A percentile compares a stretch with the other conserved stretches of the same genome.
Evolutionary conservation across 2,888 invertebrate genomes (phyloP).

Genomic region (Chelonus formosanus): DNA sequence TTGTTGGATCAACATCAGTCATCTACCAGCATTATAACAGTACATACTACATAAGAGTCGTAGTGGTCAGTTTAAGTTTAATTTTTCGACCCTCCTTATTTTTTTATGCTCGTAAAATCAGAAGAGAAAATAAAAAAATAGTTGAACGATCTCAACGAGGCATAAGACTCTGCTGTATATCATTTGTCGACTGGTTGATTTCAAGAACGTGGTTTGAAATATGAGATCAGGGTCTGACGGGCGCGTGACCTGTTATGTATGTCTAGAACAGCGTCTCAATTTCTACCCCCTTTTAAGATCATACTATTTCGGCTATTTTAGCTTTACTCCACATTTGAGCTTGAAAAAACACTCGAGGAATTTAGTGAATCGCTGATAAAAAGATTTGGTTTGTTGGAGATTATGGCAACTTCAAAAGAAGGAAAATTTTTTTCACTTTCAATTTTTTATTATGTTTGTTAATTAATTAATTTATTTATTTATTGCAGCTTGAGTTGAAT

Average conservation of each 20-base stretch:
- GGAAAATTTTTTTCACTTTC: too few species aligned
- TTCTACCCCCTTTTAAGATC: background rate
- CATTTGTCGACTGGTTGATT: slow-evolving; percentile 30
- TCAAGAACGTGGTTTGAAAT: slow-evolving; percentile 26
- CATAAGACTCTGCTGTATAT: slow-evolving; percentile 35
- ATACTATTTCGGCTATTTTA: too few species aligned
- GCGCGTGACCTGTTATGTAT: slow-evolving; percentile 14
- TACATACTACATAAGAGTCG: background rate
- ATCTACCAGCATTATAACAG: slow-evolving; percentile 2
- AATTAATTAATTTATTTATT: too few species aligned
- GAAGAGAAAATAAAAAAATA: slow-evolving; percentile 7
- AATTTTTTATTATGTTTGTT: too few species aligned
- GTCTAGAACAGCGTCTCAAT: background rate
- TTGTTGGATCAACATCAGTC: slow-evolving; percentile 24
- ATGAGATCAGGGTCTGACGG: slow-evolving; percentile 23
- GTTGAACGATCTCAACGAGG: slow-evolving; percentile 35
- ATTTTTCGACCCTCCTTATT: slow-evolving; percentile 19
- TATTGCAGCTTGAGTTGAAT: too few species aligned
- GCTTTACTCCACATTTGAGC: too few species aligned
- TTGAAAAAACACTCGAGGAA: too few species aligned
- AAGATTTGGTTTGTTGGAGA: too few species aligned
- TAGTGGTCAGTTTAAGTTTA: slow-evolving; percentile 1
- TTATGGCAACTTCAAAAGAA: too few species aligned
- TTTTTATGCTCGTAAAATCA: slow-evolving; percentile 35
- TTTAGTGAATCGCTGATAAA: too few species aligned